A percentile compares a stretch with the other conserved stretches of the same genome.
Evolutionary conservation across 2,113 vertebrate genomes (phyloP).

Genomic region (Rhineura floridana): DNA sequence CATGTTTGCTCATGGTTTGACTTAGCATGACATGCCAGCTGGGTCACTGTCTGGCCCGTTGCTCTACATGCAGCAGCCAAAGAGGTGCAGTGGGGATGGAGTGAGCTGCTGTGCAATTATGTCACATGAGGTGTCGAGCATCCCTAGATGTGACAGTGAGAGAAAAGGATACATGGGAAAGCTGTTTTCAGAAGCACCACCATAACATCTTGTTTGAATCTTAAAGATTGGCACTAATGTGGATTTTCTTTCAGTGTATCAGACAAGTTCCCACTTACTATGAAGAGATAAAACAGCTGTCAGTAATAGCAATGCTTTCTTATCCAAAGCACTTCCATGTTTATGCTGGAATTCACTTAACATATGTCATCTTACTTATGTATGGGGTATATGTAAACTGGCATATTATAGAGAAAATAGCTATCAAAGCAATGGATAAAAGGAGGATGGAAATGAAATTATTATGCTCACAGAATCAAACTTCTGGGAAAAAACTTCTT

Average conservation of each 20-base stretch:
- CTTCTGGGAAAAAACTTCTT: not conserved
- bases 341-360: not conserved
- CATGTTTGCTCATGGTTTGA: too few relatives aligned
- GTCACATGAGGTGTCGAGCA: not conserved
- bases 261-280: not conserved
- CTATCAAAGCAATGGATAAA: not conserved
- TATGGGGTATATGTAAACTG: not conserved
- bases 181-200: not conserved
- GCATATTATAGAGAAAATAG: slow-evolving; percentile 13
- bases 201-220: not conserved
- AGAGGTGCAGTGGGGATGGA: not conserved
- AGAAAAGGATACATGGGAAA: not conserved
- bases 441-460: not conserved
- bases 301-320: not conserved
- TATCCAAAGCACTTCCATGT: not conserved
- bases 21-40: too few relatives aligned
- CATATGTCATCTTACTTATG: not conserved
- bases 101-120: not conserved
- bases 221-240: not conserved
- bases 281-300: not conserved
- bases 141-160: too few relatives aligned
- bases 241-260: not conserved
- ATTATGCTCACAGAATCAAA: not conserved
- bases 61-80: not conserved
- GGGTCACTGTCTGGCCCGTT: not conserved